phyloP scores from a whole-genome alignment of 23 tunicate genomes.

The Ascidia mentula region DNA sequence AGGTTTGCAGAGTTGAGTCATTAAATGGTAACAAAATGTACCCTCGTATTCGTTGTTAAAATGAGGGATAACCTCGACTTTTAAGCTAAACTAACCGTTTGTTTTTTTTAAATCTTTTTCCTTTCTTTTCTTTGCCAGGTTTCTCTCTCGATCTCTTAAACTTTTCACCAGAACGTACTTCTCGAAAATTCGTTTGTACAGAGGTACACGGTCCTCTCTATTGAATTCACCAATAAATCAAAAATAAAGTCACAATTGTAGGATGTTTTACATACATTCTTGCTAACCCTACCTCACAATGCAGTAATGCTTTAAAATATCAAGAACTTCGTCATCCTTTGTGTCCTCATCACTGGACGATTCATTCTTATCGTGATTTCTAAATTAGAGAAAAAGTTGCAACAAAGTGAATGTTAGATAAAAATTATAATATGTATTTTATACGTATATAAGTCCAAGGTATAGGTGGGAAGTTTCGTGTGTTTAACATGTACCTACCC shows the following conservation, averaged over 20 bases:
- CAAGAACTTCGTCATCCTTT: conserved; percentile 28
- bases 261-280: neutral
- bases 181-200: conserved; percentile 65
- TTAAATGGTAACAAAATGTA: too few relatives aligned
- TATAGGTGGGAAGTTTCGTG: neutral
- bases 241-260: neutral
- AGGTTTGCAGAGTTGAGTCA: too few relatives aligned
- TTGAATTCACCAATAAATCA: neutral
- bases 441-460: neutral
- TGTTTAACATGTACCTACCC: neutral
- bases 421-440: too few relatives aligned
- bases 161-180: conserved; percentile 70
- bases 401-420: neutral
- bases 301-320: conserved; percentile 65
- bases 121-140: neutral
- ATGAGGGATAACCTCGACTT: neutral
- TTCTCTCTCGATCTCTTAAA: conserved; percentile 50
- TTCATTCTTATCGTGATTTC: neutral
- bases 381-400: neutral
- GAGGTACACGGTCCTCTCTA: conserved; percentile 75
- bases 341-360: conserved; percentile 4
- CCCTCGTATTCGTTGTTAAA: neutral
- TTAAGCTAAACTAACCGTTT: too few relatives aligned
- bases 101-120: too few relatives aligned
- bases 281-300: conserved; percentile 50